Evolutionary conservation across 2,797 vertebrate genomes (phyloP).

Genomic region (Alauda arvensis): DNA sequence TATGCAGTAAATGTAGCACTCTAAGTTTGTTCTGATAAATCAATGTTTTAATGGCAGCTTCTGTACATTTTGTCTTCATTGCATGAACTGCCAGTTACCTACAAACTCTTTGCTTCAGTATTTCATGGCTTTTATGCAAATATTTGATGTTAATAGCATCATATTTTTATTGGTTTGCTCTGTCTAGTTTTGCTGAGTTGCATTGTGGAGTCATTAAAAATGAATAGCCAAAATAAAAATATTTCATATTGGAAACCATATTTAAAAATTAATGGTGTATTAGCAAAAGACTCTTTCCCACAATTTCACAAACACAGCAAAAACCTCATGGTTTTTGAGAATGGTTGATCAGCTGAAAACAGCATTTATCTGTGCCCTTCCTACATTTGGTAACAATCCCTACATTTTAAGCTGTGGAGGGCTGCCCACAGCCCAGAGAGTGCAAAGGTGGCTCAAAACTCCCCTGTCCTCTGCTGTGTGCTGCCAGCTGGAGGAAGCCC

Average conservation of each 20-base stretch:
- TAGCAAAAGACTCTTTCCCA: constrained; percentile 9
- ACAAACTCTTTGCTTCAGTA: constrained; percentile 3
- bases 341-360: neutral
- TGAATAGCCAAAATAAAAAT: constrained; percentile 57
- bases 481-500: neutral
- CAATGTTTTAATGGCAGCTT: neutral
- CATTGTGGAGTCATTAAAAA: constrained; percentile 51
- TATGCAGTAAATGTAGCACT: neutral
- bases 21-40: neutral
- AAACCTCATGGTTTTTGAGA: neutral
- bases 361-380: neutral
- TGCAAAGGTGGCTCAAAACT: neutral
- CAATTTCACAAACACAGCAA: constrained; percentile 21
- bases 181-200: constrained; percentile 32
- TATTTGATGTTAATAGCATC: constrained; percentile 27
- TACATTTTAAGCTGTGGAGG: neutral
- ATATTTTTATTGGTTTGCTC: neutral
- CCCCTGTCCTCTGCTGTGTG: neutral
- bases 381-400: neutral
- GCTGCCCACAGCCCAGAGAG: neutral
- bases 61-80: neutral
- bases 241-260: constrained; percentile 42
- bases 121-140: constrained; percentile 42
- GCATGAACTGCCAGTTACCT: neutral
- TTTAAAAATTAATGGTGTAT: constrained; percentile 55